Evolutionary conservation across 2,888 invertebrate species (phyloP), one percentile per base, ranked within the genome.

Genomic region (Campoletis raptor): DNA sequence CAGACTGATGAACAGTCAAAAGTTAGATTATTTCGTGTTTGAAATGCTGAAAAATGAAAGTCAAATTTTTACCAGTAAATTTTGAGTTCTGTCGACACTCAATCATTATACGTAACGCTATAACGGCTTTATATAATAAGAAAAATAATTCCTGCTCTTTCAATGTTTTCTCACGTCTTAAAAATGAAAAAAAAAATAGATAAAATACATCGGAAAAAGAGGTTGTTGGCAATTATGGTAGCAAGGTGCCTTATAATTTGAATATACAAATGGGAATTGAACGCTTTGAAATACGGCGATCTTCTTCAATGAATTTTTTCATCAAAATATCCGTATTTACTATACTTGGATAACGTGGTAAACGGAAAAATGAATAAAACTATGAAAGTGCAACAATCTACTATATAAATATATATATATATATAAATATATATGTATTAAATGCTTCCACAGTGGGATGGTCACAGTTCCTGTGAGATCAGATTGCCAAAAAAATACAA

Each of bases 361-460:
- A 30, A 24, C 61, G 61, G 61, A 30, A 61, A 30, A 61, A 61
- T 30, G 15, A 36, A 72, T 30, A 72, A 69, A 72, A 72, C 30
- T 8, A 72, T 48, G 21, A 30, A 72, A 48, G 45, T 52, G 45
- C 61, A 45, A 42, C 57, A 57, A 40, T n/a, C 42, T 76, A 57
- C 64, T 61, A 64, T 37, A 64, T 57, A 42, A 48, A 54, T 52
- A 73, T 30, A 52, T 8, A 52, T 30, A 73, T 54, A 36, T 36
- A 73, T 37, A 73, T 73, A 54, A 24, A 76, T 42, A 61, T 42
- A 76, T 30, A 70, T 54, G 21, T 54, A 24, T 61, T 21, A 30
- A 70, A 70, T 70, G 45, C 70, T 70, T 70, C 70, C 70, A 45
- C 18, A 48, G 45, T 70, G 70, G 70, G 45, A 69, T 69, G 42